phyloP scores from a whole-genome alignment of 2,113 vertebrate species.

The Chrysemys picta region DNA sequence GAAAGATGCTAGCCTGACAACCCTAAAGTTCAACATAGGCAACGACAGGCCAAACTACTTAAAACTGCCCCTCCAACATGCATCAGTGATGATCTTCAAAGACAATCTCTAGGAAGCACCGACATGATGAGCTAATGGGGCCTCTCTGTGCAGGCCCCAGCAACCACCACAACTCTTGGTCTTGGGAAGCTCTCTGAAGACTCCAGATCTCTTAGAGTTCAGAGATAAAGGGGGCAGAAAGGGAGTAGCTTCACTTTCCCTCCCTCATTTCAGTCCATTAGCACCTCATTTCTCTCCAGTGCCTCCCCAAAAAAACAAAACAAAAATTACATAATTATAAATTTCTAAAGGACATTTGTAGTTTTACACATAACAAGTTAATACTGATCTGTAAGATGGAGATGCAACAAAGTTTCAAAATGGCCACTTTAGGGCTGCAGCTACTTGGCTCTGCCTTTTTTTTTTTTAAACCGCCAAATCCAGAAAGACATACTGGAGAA shows the following conservation, averaged over 20 bases:
- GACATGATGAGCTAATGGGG: not conserved
- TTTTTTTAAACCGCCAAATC: not conserved
- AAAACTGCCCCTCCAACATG: not conserved
- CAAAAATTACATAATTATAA: not conserved
- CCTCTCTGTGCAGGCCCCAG: not conserved
- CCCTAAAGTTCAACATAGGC: not conserved
- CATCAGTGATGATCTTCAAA: not conserved
- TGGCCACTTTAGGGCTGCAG: not conserved
- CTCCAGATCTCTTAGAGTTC: not conserved
- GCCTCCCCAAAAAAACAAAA: not conserved
- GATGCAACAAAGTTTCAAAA: not conserved
- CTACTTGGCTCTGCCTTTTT: not conserved
- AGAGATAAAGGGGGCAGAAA: not conserved
- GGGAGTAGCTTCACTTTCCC: not conserved
- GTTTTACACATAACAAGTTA: not conserved
- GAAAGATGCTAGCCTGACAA: not conserved
- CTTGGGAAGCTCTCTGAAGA: not conserved
- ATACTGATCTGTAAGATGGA: not conserved
- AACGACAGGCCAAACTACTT: not conserved
- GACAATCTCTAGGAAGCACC: not conserved
- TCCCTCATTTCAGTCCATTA: not conserved
- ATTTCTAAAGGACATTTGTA: not conserved
- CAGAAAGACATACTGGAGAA: not conserved
- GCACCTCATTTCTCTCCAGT: not conserved
- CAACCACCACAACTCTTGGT: not conserved